phyloP scores from a whole-genome alignment of 2,113 vertebrate genomes.

The Andinoacara biseriatus region DNA sequence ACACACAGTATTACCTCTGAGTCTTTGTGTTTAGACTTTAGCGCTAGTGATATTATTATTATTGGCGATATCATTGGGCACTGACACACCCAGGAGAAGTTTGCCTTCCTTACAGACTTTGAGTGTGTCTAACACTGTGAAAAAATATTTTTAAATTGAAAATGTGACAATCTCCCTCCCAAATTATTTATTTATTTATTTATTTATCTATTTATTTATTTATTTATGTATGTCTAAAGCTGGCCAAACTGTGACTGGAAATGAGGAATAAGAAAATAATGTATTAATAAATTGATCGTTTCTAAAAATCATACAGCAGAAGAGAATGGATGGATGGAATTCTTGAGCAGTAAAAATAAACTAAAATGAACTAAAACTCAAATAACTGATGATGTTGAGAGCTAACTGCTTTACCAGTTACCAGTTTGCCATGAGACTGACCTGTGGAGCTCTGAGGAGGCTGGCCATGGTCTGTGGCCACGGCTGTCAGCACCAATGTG shows the following conservation, averaged over 20 bases:
- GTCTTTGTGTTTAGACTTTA: too few relatives aligned
- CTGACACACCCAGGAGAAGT: too few relatives aligned
- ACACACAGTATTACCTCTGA: too few relatives aligned
- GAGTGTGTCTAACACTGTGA: neutral
- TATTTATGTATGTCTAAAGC: neutral
- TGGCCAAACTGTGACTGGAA: neutral
- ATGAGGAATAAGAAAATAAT: neutral
- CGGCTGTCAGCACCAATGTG: constrained; percentile 63
- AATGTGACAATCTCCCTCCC: neutral
- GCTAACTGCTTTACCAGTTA: too few relatives aligned
- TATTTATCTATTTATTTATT: too few relatives aligned
- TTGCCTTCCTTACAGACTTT: too few relatives aligned
- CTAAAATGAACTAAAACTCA: neutral
- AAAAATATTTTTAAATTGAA: neutral
- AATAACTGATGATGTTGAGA: neutral
- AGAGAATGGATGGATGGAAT: neutral
- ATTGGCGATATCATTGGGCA: too few relatives aligned
- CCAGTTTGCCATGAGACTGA: constrained; percentile 24
- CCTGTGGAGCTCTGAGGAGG: constrained; percentile 76
- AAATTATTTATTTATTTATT: too few relatives aligned
- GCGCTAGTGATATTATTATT: too few relatives aligned
- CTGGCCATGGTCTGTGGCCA: constrained; percentile 78
- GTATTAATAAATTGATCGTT: accelerated
- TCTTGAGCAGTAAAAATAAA: neutral
- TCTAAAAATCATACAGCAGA: neutral